Percentiles rank a stretch among this genome's conserved stretches.
Conservation (phyloP, 2,113 vertebrate species). For the Gymnobelideus leadbeateri region DNA sequence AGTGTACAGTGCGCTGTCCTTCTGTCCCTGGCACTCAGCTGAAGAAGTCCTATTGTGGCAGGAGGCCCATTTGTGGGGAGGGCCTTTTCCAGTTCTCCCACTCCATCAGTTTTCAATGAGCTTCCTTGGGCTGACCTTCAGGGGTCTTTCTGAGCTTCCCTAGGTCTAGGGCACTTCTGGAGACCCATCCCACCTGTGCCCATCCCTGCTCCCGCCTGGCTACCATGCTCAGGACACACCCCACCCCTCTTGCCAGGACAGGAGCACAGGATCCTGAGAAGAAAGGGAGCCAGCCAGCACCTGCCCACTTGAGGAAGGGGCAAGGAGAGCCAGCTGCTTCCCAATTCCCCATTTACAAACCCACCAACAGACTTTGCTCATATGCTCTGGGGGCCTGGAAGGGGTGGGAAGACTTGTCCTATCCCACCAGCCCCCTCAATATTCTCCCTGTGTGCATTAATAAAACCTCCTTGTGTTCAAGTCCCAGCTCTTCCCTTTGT, state of each 20-base stretch:
- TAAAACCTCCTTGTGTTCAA: conserved; percentile 76
- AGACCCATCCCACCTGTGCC: conserved; percentile 57
- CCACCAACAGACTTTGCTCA: neutral
- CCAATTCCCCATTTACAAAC: neutral
- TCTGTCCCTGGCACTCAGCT: neutral
- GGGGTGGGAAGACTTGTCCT: neutral
- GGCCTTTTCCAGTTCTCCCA: neutral
- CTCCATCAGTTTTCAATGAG: conserved; percentile 24
- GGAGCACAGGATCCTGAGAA: conserved; percentile 70
- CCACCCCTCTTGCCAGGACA: conserved; percentile 42
- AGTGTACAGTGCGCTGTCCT: neutral
- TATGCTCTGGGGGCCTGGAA: conserved; percentile 51
- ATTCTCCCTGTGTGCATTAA: conserved; percentile 74
- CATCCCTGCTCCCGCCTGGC: conserved; percentile 63
- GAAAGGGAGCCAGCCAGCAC: conserved; percentile 65
- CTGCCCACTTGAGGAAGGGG: conserved; percentile 66
- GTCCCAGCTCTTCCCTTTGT: conserved; percentile 77
- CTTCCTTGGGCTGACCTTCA: conserved; percentile 10
- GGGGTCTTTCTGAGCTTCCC: neutral
- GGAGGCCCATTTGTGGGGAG: neutral
- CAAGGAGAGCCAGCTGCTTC: conserved; percentile 70
- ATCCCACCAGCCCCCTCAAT: neutral
- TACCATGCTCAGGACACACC: conserved; percentile 41
- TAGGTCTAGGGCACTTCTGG: conserved; percentile 61
- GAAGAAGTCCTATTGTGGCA: neutral